Evolutionary conservation across 2,113 vertebrate species (phyloP).

Genomic region (Alaudala cheleensis): DNA sequence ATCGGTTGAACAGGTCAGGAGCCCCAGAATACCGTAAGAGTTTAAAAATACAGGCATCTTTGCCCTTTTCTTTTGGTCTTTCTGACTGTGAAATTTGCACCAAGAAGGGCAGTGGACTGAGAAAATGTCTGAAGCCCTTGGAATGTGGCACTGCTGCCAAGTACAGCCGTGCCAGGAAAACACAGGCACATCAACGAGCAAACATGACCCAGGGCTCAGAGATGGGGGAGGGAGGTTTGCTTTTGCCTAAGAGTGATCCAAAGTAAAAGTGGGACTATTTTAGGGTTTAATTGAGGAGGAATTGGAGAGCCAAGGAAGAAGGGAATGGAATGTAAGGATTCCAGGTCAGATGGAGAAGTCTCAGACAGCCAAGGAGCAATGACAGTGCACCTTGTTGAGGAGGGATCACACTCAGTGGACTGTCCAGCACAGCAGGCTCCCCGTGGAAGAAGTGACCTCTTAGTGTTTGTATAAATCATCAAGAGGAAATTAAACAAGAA

Average conservation of each 20-base stretch:
- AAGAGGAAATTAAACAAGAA: background rate
- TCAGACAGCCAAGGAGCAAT: background rate
- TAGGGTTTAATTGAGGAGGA: background rate
- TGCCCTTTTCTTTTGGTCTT: constrained; percentile 35
- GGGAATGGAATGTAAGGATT: background rate
- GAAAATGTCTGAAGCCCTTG: constrained; percentile 43
- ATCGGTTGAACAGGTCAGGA: background rate
- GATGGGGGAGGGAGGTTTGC: background rate
- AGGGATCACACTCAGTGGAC: background rate
- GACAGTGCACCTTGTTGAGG: background rate
- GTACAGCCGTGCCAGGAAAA: background rate
- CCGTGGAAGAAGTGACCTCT: background rate
- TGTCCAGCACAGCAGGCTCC: background rate
- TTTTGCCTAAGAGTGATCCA: background rate
- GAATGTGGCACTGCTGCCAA: constrained; percentile 52
- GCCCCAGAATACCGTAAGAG: background rate
- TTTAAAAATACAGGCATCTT: constrained; percentile 22
- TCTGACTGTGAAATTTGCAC: constrained; percentile 35
- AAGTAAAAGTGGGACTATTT: constrained; percentile 2
- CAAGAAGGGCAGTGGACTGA: constrained; percentile 8
- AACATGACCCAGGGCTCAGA: background rate
- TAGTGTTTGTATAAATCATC: background rate
- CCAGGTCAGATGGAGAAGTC: background rate
- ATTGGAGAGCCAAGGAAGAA: background rate
- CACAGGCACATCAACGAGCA: background rate